Conservation (phyloP, 1,140 invertebrate species). For the Drosophila kurseongensis region DNA sequence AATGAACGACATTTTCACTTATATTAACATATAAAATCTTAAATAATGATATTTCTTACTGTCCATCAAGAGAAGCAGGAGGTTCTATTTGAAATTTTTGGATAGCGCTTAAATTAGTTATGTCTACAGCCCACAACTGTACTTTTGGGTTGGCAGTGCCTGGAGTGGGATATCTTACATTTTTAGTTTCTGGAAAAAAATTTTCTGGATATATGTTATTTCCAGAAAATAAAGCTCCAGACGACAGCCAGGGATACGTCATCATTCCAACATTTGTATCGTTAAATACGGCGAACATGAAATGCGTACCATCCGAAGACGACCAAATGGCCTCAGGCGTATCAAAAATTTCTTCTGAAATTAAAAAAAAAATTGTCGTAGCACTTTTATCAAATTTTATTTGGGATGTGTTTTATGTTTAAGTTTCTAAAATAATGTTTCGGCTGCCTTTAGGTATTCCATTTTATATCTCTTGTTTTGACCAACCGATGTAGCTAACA, state of each 20-base stretch:
- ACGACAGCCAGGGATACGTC: slow-evolving; percentile 91
- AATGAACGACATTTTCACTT: not conserved
- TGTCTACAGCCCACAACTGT: slow-evolving; percentile 91
- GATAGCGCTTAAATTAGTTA: slow-evolving; percentile 88
- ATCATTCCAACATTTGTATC: slow-evolving; percentile 91
- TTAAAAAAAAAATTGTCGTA: slow-evolving; percentile 10
- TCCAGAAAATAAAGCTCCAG: slow-evolving; percentile 85
- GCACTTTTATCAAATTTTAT: no score
- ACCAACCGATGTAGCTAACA: no score
- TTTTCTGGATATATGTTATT: slow-evolving; percentile 77
- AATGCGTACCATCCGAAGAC: slow-evolving; percentile 90
- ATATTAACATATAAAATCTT: not conserved
- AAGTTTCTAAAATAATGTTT: no score
- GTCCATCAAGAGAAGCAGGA: slow-evolving; percentile 88
- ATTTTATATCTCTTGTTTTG: no score
- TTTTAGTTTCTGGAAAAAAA: slow-evolving; percentile 90
- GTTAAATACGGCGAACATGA: slow-evolving; percentile 95
- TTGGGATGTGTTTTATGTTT: no score
- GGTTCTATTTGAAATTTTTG: slow-evolving; percentile 88
- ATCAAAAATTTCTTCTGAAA: slow-evolving; percentile 91
- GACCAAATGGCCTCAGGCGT: slow-evolving; percentile 93
- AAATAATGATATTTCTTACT: slow-evolving; percentile 86
- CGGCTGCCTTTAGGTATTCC: no score
- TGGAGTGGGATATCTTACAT: slow-evolving; percentile 92
- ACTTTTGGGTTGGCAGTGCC: slow-evolving; percentile 94